Evolutionary conservation across 2,113 vertebrate species (phyloP), one percentile per base, ranked within the genome.

Genomic region (Scomber japonicus): DNA sequence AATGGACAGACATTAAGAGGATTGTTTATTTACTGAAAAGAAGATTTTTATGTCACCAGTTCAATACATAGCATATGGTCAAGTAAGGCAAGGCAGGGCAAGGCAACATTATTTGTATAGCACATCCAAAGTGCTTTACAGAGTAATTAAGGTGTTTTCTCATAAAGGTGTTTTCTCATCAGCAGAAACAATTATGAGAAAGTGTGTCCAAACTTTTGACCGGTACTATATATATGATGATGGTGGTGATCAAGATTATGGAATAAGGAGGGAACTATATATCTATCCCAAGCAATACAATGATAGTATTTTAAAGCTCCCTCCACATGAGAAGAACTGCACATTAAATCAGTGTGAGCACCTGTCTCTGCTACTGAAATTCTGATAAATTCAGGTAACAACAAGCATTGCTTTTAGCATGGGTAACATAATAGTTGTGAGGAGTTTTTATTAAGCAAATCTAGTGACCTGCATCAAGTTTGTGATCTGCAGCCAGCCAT

Each of bases 121-220:
- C 24, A 27, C 24, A 27, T 21, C 21, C 21, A 21, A 21, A 21
- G 21, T 21, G 21, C 21, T 21, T 21, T 21, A 21, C 21, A 21
- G 21, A 21, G 21, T 21, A 21, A 21, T 21, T 21, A 21, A 21
- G 21, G 21, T 79, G 74, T 60, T 77, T 74, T 35, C 27, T 70
- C 46, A 81, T 75, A n/a, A n/a, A n/a, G n/a, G n/a, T 79, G 74
- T 60, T 77, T 74, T 35, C 27, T 70, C 46, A 81, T 75, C 30
- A 66, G 66, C 49, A 61, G 15, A 82, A 12, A 3, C 21, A 75
- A 72, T 76, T 59, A 24, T 24, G 24, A 24, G 24, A 24, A 24
- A 24, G 24, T 24, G 24, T 24, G 24, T 24, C 24, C 24, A 24
- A 24, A 24, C 24, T 24, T 24, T 24, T 24, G 24, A 24, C 24